These are phyloP conservation scores for Syngnathus scovelli DNA, from an alignment of 2,113 vertebrate species.

Conservation along the genomic window DNA sequence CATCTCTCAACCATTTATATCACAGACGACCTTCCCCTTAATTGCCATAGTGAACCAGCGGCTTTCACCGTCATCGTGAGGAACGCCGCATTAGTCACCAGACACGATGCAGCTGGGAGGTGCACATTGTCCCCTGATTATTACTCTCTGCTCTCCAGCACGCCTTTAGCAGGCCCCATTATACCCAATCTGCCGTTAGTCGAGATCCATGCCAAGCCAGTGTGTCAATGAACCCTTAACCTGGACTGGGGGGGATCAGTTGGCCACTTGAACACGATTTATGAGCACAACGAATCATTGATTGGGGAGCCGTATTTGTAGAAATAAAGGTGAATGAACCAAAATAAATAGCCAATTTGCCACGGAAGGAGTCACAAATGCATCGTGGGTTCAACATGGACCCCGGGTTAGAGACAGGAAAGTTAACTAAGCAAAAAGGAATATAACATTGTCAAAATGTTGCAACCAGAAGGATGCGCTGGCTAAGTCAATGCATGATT, in stretches of 20 bases:
- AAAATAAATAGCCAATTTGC: neutral
- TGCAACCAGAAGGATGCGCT: neutral
- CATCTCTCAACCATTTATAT: constrained; percentile 11
- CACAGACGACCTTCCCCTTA: constrained; percentile 39
- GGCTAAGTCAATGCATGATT: neutral
- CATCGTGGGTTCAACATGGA: neutral
- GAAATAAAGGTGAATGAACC: neutral
- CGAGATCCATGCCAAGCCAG: constrained; percentile 30
- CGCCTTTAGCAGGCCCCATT: constrained; percentile 41
- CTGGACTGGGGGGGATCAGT: neutral
- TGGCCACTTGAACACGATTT: neutral
- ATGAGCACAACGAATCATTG: neutral
- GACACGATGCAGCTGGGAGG: constrained; percentile 48
- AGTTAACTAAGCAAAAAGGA: neutral
- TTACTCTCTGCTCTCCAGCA: constrained; percentile 35
- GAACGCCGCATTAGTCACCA: constrained; percentile 55
- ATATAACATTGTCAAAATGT: neutral
- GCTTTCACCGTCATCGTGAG: constrained; percentile 28
- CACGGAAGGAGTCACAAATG: neutral
- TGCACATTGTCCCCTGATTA: constrained; percentile 31
- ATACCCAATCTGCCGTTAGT: constrained; percentile 24
- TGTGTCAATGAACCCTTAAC: constrained; percentile 14
- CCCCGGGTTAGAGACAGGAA: neutral
- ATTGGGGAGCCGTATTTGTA: neutral
- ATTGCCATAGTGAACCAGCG: constrained; percentile 29